Evolutionary conservation across 2,113 vertebrate species (phyloP).

Genomic region (Megalops atlanticus): DNA sequence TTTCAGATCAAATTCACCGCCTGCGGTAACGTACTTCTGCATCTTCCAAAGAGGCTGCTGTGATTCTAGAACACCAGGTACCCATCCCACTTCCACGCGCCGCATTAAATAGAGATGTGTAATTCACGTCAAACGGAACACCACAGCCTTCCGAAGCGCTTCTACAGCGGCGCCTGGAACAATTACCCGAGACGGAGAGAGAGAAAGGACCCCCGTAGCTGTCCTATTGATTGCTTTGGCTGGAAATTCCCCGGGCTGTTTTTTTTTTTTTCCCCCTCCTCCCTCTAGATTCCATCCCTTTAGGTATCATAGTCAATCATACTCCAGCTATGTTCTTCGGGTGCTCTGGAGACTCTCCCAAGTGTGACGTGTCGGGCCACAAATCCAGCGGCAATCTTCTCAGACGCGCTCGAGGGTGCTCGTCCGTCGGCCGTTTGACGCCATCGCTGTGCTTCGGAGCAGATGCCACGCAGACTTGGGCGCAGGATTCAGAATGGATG

Average conservation of each 20-base stretch:
- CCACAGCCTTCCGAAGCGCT: not conserved
- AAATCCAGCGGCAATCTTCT: not conserved
- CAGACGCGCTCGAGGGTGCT: not conserved
- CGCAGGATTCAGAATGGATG: not conserved
- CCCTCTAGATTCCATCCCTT: conserved; percentile 2
- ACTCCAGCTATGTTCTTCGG: conserved; percentile 3
- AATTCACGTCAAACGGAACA: not conserved
- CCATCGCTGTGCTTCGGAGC: not conserved
- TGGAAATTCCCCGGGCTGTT: conserved; percentile 1
- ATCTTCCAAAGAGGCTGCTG: not conserved
- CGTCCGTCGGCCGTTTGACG: not conserved
- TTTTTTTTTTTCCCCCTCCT: not conserved
- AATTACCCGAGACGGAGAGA: not conserved
- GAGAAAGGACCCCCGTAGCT: conserved; percentile 16
- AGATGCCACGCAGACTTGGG: not conserved
- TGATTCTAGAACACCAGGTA: not conserved
- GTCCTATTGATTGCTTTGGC: conserved; percentile 22
- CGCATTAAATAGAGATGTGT: not conserved
- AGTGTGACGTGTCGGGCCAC: not conserved
- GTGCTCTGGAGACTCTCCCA: not conserved
- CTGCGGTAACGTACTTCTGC: not conserved
- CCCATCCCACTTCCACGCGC: not conserved
- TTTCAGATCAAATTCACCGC: too few relatives aligned
- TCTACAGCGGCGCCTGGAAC: not conserved
- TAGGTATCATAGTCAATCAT: not conserved